Base-by-base conservation (phyloP, 1,140 invertebrate species). In the Drosophila ambigua region DNA sequence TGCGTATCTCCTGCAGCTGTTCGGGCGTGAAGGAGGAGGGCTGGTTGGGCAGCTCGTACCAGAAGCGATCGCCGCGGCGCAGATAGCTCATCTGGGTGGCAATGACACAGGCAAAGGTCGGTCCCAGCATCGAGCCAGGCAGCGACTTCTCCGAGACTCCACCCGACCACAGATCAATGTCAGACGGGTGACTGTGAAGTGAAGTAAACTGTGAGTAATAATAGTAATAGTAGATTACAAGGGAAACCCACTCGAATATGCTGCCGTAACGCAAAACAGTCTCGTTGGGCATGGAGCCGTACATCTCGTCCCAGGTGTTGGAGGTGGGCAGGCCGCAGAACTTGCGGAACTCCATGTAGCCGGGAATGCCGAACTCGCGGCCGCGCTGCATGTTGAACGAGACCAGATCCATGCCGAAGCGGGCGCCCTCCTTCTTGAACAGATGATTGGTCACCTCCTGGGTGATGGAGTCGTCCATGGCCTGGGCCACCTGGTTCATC, bases 301-400 rank as follows among this genome's bases (percentile, higher is more conserved):
- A 95, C 43, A 98, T 93, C 72, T 97, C 97, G 48, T 97, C 95
- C 93, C 97, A 98, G n/a, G 92, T 94, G 35, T 96, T 93, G 0
- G 96, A 95, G 26, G 94, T 95, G 1, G 96, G 95, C 28, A 98
- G 93, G 4, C 97, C 97, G 82, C 97, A 98, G 94, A 97, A 97
- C 92, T 98, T 97, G 73, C 96, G 95, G 92, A 96, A 98, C 91
- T 98, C 96, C 95, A 97, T 98, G 90, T 98, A 98, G 44, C 97
- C 97, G 39, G 97, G 97, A 60, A 99, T 93, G 64, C 97, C 97
- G 87, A 98, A 98, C 91, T 98, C 98, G 67, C 98, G 94, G 31
- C 97, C 98, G 88, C 98, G 94, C 92, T 98, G 97, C 95, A 98
- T 97, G 91, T 99, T 99, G 85, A 98, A 97, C 1, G 98, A 97